Evolutionary conservation across 1,140 invertebrate species (phyloP).

Genomic region (Kradibia gibbosae): DNA sequence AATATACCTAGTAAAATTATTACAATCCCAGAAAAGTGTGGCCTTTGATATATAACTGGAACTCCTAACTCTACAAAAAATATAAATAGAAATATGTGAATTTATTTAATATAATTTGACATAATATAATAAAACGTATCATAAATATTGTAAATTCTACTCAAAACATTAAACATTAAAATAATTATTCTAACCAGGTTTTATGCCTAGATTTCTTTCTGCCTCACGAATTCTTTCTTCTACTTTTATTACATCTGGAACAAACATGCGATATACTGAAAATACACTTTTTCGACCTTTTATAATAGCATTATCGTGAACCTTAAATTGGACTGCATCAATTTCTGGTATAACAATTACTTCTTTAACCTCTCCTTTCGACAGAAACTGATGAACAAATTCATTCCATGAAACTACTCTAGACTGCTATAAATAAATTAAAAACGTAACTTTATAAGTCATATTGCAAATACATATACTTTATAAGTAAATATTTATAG

Average conservation of each 20-base stretch:
- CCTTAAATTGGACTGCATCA: conserved; percentile 86
- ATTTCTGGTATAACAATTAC: conserved; percentile 87
- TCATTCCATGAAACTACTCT: conserved; percentile 91
- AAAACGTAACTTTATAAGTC: background rate
- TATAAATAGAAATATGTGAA: conserved; percentile 6
- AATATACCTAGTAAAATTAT: background rate
- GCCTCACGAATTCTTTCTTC: conserved; percentile 90
- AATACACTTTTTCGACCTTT: conserved; percentile 80
- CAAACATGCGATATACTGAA: conserved; percentile 84
- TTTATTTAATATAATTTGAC: background rate
- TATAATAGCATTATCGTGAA: conserved; percentile 89
- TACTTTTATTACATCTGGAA: conserved; percentile 86
- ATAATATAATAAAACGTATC: background rate
- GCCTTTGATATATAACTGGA: conserved; percentile 84
- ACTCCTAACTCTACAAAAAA: conserved; percentile 76
- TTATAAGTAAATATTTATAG: background rate
- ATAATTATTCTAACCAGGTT: conserved; percentile 71
- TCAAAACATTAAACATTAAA: background rate
- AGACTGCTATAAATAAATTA: conserved; percentile 46
- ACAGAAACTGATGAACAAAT: conserved; percentile 93
- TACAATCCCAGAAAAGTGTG: background rate
- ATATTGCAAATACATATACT: background rate
- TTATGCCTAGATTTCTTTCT: conserved; percentile 86
- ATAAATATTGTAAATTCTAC: background rate
- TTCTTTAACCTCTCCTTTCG: conserved; percentile 93